Evolutionary conservation across 2,888 invertebrate genomes (phyloP), one percentile per base, ranked within the genome.

Genomic region (Achlya flavicornis): DNA sequence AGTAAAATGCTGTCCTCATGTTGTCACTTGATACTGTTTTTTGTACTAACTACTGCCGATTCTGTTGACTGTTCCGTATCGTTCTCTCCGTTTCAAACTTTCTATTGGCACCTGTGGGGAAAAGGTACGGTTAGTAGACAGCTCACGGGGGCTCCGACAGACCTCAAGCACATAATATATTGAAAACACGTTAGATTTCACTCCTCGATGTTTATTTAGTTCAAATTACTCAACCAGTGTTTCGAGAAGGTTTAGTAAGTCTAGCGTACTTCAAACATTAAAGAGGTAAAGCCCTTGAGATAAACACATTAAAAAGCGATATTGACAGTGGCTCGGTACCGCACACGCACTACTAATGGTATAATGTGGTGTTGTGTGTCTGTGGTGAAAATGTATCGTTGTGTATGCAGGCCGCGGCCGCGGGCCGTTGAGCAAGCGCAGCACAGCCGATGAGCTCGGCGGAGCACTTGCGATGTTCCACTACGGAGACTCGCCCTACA

Each of bases 1-100:
- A 64, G 66, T 75, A 79, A 66, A 76, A 63, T 68, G 77, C 71
- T 68, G 76, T 74, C 72, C 73, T 81, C 81, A 79, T 82, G 32
- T 43, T 60, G 60, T n/a, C 41, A 19, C 41, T 41, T 41, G 41
- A 7, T 12, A 16, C n/a, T 6, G 46, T 46, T 6, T 16, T 26
- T 60, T 19, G 19, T 43, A 19, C 41, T 33, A 6, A 19, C 10
- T 16, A 14, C 12, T 19, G 11, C 4, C 19, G 35, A 16, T 38
- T 59, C n/a, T 33, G 19, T 35, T 6, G 35, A 58, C 58, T n/a
- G 8, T 43, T 64, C 53, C 14, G 53, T 41, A 35, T 58, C 38
- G 19, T 41, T 58, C 66, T 71, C 64, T 61, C 63, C 67, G 63
- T 63, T 58, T 65, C 62, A 62, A 46, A 69, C 61, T 61, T 43